Base-by-base conservation (phyloP, 2,113 vertebrate species). In the Trochalopteron elliotii region DNA sequence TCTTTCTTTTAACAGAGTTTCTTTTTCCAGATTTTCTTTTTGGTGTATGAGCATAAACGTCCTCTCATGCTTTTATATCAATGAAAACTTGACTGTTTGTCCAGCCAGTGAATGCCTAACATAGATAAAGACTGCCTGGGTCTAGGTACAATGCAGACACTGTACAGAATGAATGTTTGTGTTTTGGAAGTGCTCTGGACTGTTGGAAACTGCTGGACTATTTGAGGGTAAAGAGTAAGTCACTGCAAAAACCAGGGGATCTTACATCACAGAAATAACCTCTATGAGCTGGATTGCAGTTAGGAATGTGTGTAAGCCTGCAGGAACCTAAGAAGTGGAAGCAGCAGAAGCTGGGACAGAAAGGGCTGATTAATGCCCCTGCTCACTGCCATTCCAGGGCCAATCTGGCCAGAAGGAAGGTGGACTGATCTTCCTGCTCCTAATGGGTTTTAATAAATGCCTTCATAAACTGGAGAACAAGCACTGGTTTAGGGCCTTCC, bases 21-120 rank as follows among this genome's bases (percentile, higher is more conserved):
- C 65, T 94, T 94, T 84, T 96, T 90, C 84, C 92, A 79, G 76
- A 64, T 97, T 90, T 97, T 96, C 45, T 94, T 53, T 85, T 91
- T 75, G 15, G 7, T 92, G 30, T 90, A 56, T 89, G 83, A 93
- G 45, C 84, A 88, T 78, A 47, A 87, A 68, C 2, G 4, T 70
- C 44, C 68, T 92, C 45, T 60, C 12, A n/a, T 39, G 45, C 39
- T 90, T 90, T 94, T 59, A 12, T 39, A 77, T 83, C 78, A 70
- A 21, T 79, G 77, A 78, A 81, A 88, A 52, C 42, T 57, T 47
- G 75, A 35, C 37, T 74, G 30, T 67, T 70, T 60, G 25, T 85
- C 71, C 42, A 61, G 33, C n/a, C 42, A 78, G 15, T 65, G 68
- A 65, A 45, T 3, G 5, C 17, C 56, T 67, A 19, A 33, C 13